Conservation (phyloP, 2,888 invertebrate species). For the Hypena proboscidalis region DNA sequence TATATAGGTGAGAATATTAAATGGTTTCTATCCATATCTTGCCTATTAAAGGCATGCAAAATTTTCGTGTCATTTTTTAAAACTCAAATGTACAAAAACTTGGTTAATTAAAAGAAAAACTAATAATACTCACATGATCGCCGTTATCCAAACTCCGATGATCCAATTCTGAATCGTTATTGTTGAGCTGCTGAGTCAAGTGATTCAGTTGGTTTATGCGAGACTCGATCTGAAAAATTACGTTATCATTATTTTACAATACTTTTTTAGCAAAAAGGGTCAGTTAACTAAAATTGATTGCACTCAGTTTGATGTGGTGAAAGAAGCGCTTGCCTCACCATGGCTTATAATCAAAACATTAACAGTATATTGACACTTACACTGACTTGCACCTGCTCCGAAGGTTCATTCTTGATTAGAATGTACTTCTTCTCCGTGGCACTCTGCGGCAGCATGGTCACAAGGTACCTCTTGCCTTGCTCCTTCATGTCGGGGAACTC, state of each 20-base stretch:
- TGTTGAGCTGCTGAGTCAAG: conserved; percentile 66
- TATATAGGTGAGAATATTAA: no score
- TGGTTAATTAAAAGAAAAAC: no score
- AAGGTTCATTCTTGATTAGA: conserved; percentile 87
- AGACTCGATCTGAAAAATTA: conserved; percentile 70
- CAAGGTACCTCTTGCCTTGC: conserved; percentile 69
- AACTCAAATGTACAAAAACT: no score
- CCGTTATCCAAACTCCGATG: conserved; percentile 69
- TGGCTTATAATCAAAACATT: neutral
- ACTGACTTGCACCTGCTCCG: conserved; percentile 77
- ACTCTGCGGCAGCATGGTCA: conserved; percentile 68
- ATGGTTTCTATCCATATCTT: no score
- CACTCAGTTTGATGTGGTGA: no score
- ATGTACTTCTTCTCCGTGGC: conserved; percentile 87
- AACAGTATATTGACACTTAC: neutral
- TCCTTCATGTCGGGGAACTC: conserved; percentile 70
- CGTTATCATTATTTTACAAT: conserved; percentile 1
- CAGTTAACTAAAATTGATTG: no score
- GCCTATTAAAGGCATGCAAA: no score
- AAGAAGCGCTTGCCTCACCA: no score
- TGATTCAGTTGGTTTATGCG: conserved; percentile 69
- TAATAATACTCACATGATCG: conserved; percentile 65
- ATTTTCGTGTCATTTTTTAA: no score
- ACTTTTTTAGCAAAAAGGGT: no score
- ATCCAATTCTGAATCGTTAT: conserved; percentile 69